Evolutionary conservation across 2,113 vertebrate genomes (phyloP).

Genomic region (Baryphthengus martii): DNA sequence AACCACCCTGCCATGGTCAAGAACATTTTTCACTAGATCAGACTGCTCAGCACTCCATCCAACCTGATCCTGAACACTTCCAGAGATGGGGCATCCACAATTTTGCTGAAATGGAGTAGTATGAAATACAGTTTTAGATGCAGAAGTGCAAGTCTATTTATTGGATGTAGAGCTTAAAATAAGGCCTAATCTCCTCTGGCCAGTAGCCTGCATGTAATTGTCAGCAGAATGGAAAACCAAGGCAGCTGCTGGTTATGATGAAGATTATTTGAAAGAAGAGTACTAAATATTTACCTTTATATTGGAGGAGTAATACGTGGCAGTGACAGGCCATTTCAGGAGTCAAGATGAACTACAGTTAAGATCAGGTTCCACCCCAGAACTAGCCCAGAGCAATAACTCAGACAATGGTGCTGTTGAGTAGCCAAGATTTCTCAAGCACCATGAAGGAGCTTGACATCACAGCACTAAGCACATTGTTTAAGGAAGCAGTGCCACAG

Average conservation of each 20-base stretch:
- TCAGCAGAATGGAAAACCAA: background rate
- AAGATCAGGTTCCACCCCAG: background rate
- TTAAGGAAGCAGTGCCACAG: background rate
- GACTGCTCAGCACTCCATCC: background rate
- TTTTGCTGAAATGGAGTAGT: background rate
- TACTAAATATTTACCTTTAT: background rate
- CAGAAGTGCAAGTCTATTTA: background rate
- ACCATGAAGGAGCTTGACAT: background rate
- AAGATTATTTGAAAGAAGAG: background rate
- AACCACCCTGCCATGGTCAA: background rate
- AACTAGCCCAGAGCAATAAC: background rate
- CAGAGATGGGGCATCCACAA: background rate
- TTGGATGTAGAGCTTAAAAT: background rate
- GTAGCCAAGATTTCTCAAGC: background rate
- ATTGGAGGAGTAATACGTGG: background rate
- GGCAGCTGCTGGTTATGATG: background rate
- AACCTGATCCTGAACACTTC: background rate
- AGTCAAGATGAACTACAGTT: background rate
- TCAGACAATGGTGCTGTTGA: background rate
- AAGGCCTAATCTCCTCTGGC: background rate
- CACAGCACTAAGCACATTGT: background rate
- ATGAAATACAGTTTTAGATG: background rate
- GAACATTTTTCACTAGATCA: background rate
- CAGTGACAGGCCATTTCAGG: background rate
- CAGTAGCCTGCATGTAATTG: background rate